Base-by-base conservation (phyloP, 2,888 invertebrate genomes). In the Epirrhoe alternata region DNA sequence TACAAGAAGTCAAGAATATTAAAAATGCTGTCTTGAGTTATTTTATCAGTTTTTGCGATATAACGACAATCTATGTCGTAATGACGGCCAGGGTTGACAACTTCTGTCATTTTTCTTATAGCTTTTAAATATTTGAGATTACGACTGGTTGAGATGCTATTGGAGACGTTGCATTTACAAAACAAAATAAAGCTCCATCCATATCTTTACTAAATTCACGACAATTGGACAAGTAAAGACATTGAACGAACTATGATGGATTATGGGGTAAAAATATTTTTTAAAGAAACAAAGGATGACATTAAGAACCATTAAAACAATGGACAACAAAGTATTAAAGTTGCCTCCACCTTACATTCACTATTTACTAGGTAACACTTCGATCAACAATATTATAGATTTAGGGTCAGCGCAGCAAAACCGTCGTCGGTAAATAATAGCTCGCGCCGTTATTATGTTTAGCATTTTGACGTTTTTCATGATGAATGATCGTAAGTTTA, bases 281-380 rank as follows among this genome's bases (percentile, higher is more conserved):
- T 31, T 33, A 33, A 59, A 47, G 47, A 49, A 47, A 59, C 33
- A 66, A 52, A 16, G 24, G 14, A 57, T 2, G 38, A n/a, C 12
- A 38, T 30, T 38, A 31, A 62, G 14, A 47, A 38, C 12, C 38
- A 31, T n/a, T 56, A 31, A 50, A 54, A 68, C 49, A 58, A 53
- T 54, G 33, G 64, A 73, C 72, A 73, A 70, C 68, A 66, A 38
- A 52, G 68, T 67, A 66, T 68, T 68, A 58, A 71, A 74, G 67
- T 73, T 73, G 66, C 80, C 77, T 71, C 73, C 77, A 82, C 77
- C 80, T 67, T 71, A 72, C 68, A 68, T 64, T 58, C 68, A 72
- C 62, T 61, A 55, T 47, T 42, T 6, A 47, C 47, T 47, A 50
- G 50, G 14, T 38, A 31, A n/a, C n/a, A n/a, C n/a, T n/a, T n/a